These are phyloP conservation scores for Copsychus sechellarum DNA, from an alignment of 2,113 vertebrate species.

Conservation along the genomic window DNA sequence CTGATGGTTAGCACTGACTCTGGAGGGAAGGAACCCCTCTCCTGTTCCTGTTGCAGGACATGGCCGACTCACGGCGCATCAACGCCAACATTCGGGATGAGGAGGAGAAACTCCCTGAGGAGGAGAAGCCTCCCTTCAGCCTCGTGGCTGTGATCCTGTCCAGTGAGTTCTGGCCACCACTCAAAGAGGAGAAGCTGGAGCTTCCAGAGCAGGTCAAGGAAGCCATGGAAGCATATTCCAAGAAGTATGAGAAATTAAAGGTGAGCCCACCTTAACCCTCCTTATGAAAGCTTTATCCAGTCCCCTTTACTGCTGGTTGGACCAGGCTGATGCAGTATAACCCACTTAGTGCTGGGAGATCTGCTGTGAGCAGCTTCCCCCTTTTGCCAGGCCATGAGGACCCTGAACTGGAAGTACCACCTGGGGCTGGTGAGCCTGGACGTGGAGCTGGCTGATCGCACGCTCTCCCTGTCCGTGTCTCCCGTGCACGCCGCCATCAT, in stretches of 20 bases:
- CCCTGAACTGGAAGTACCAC: conserved; percentile 96
- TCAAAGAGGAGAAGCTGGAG: conserved; percentile 97
- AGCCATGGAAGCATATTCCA: conserved; percentile 91
- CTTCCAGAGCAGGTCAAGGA: conserved; percentile 84
- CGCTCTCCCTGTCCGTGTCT: conserved; percentile 86
- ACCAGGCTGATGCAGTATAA: fast-evolving
- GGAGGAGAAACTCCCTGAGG: conserved; percentile 83
- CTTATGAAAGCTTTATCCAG: not conserved
- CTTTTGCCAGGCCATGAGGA: conserved; percentile 90
- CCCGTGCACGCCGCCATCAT: conserved; percentile 93
- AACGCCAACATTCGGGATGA: conserved; percentile 93
- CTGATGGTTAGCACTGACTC: not conserved
- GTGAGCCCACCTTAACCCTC: conserved; percentile 56
- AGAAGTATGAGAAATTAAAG: conserved; percentile 96
- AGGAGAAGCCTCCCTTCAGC: conserved; percentile 82
- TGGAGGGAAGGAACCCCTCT: not conserved
- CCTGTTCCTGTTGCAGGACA: conserved; percentile 78
- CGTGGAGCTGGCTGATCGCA: conserved; percentile 92
- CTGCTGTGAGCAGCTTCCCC: not conserved
- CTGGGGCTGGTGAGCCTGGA: conserved; percentile 93
- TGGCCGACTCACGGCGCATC: conserved; percentile 94
- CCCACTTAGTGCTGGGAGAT: not conserved
- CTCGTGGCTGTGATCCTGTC: conserved; percentile 91
- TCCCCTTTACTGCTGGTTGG: not conserved
- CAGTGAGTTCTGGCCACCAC: conserved; percentile 94